Percentiles rank a stretch among this genome's conserved stretches.
Evolutionary conservation across 92 coral and sea anemone species (phyloP).

Genomic region (Diadumene lineata): DNA sequence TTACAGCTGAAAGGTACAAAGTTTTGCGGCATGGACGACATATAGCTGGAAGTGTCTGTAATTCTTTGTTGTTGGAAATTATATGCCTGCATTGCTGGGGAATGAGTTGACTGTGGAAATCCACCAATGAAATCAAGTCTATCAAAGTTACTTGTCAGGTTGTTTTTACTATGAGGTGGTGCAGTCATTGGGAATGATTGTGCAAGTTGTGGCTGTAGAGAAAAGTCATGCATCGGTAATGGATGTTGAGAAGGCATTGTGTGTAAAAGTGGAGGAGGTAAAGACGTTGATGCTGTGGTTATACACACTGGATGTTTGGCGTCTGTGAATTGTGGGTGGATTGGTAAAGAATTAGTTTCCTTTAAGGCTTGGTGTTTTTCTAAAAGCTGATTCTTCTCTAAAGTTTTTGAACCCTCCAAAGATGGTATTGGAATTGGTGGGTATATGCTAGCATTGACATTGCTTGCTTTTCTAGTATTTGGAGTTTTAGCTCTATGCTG

Average conservation of each 20-base stretch:
- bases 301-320: too few species aligned
- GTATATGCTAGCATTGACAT: neutral
- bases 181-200: neutral
- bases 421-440: too few species aligned
- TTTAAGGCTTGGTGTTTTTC: too few species aligned
- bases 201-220: neutral
- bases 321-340: too few species aligned
- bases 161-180: neutral
- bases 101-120: neutral
- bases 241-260: too few species aligned
- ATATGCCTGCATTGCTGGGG: neutral
- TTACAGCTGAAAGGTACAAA: constrained; percentile 27
- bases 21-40: constrained; percentile 4
- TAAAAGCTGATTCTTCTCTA: too few species aligned
- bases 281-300: neutral
- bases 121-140: constrained; percentile 8
- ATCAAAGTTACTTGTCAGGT: neutral
- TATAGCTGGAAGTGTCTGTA: constrained; percentile 5
- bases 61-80: neutral
- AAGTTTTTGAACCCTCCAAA: too few species aligned
- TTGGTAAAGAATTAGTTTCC: too few species aligned
- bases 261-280: too few species aligned
- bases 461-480: neutral
- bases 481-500: neutral
- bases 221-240: neutral